phyloP scores from a whole-genome alignment of 2,113 vertebrate species.

The Micromys minutus region DNA sequence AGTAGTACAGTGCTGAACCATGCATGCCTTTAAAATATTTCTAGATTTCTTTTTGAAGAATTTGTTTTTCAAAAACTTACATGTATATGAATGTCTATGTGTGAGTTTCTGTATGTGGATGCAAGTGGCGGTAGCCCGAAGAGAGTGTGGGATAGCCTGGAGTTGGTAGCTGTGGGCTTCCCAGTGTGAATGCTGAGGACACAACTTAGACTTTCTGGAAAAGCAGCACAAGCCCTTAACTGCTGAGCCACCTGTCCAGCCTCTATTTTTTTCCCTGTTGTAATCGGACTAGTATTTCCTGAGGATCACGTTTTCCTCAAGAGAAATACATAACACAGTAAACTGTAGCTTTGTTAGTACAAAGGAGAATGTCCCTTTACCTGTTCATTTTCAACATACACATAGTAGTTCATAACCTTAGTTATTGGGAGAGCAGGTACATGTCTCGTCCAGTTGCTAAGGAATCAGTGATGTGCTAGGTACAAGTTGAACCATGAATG shows the following conservation, averaged over 20 bases:
- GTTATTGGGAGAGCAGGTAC: neutral
- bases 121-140: neutral
- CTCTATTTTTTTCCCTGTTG: neutral
- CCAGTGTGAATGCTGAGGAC: neutral
- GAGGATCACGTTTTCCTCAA: neutral
- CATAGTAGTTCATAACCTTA: neutral
- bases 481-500: neutral
- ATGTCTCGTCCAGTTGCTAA: neutral
- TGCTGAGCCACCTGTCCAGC: neutral
- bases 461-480: neutral
- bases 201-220: neutral
- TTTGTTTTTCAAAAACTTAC: neutral
- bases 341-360: conserved; percentile 42
- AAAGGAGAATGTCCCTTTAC: neutral
- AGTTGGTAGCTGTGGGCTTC: neutral
- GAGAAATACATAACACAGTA: neutral
- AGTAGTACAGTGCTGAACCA: neutral
- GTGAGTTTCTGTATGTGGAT: neutral
- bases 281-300: conserved; percentile 39
- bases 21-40: neutral
- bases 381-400: neutral
- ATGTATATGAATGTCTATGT: neutral
- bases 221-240: neutral
- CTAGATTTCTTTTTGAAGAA: neutral
- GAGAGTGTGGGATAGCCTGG: neutral